Percentiles rank a stretch among this genome's conserved stretches.
These are phyloP conservation scores for Trichonephila clavata DNA, from an alignment of 1,140 invertebrate genomes.

Conservation along the genomic window DNA sequence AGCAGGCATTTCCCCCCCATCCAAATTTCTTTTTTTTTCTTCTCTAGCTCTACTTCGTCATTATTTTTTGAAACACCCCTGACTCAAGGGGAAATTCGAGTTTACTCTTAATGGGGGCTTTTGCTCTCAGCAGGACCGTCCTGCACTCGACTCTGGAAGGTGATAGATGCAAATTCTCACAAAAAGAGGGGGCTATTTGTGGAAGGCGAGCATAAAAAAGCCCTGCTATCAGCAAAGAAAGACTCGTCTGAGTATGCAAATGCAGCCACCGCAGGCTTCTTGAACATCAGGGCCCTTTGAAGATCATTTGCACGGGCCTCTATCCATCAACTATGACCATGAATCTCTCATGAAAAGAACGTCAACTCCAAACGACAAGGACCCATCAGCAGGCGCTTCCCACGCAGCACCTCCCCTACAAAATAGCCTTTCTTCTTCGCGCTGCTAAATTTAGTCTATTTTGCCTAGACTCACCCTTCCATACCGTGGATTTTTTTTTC, in stretches of 20 bases:
- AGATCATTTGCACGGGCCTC: conserved; percentile 70
- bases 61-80: background rate
- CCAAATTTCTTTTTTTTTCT: background rate
- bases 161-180: conserved; percentile 76
- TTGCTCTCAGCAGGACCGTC: conserved; percentile 74
- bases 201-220: conserved; percentile 15
- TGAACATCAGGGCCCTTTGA: conserved; percentile 64
- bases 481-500: background rate
- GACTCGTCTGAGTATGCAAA: conserved; percentile 67
- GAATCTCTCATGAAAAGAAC: conserved; percentile 68
- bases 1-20: background rate
- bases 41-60: background rate
- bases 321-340: conserved; percentile 71
- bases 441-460: conserved; percentile 70
- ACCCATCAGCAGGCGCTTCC: conserved; percentile 55
- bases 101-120: conserved; percentile 59
- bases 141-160: conserved; percentile 50
- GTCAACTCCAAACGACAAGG: conserved; percentile 72
- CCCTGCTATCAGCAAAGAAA: background rate
- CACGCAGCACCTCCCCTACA: conserved; percentile 31
- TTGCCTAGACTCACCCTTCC: conserved; percentile 39
- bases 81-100: background rate
- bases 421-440: conserved; percentile 65
- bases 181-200: conserved; percentile 73
- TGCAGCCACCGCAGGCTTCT: conserved; percentile 50